Base-by-base conservation (phyloP, 2,113 vertebrate species). In the Siniperca knerii region DNA sequence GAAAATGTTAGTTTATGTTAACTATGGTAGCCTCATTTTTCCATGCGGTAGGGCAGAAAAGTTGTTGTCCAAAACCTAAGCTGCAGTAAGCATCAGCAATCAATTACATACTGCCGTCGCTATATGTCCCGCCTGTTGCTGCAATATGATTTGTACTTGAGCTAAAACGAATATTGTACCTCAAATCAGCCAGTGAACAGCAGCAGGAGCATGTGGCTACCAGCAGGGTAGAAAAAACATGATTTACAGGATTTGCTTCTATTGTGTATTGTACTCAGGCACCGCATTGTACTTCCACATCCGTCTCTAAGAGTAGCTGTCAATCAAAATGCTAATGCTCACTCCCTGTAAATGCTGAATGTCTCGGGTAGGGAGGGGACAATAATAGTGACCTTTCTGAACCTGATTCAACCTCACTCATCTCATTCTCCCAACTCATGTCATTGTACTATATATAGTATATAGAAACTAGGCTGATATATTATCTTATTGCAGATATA, bases 291-390 rank as follows among this genome's bases (percentile, higher is more conserved):
- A 73, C 52, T 44, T 82, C 62, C 55, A 70, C 82, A 35, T 66
- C 65, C 69, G 8, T 70, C 58, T 60, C 60, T 23, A 75, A 75
- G 42, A 70, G 25, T 55, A 69, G 69, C 62, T 74, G 70, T 83
- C 84, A 81, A 6, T 88, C 85, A 84, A 61, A 81, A 66, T 75
- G 61, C 12, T 86, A 81, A 83, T 42, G 68, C 60, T 66, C 21
- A 42, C 50, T 70, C 81, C 64, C 87, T 78, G 71, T 72, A 62
- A 75, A 52, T 8, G 23, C 58, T 42, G 46, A 70, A 33, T 71
- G 69, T 33, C 52, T 64, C 0, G 4, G 42, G 50, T 44, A 37
- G 29, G 40, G 15, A 50, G 37, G 13, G 52, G 55, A 81, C 37
- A 70, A 76, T 67, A 84, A 44, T n/a, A 52, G 42, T 57, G 73